A percentile compares a stretch with the other conserved stretches of the same genome.
Conservation (phyloP, 2,888 invertebrate genomes). For the Cylindroiulus punctatus region DNA sequence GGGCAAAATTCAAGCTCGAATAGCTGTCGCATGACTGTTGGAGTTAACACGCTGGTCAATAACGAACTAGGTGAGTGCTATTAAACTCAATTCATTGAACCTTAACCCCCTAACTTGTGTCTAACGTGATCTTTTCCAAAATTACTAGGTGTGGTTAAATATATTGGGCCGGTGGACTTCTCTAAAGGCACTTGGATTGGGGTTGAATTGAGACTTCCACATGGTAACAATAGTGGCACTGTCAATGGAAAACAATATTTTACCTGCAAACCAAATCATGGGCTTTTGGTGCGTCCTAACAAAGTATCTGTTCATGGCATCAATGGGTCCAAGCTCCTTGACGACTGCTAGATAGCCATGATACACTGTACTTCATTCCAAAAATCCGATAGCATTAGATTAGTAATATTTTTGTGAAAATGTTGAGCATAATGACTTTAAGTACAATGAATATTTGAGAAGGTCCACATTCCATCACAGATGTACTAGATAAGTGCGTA, state of each 20-base stretch:
- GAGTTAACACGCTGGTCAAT: conserved; percentile 67
- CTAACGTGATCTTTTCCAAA: background rate
- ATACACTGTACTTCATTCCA: background rate
- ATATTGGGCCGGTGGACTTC: conserved; percentile 68
- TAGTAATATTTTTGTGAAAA: background rate
- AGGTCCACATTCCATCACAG: background rate
- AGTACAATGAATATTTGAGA: background rate
- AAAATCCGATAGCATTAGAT: background rate
- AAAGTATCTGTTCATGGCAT: conserved; percentile 69
- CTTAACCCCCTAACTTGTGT: background rate
- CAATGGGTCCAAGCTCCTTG: conserved; percentile 65
- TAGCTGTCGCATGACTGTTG: conserved; percentile 64
- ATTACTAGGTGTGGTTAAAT: conserved; percentile 65
- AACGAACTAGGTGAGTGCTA: conserved; percentile 66
- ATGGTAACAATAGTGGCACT: conserved; percentile 69
- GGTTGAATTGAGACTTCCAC: conserved; percentile 67
- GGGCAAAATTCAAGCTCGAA: conserved; percentile 30
- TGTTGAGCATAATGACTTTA: background rate
- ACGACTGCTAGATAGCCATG: background rate
- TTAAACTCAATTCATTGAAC: background rate
- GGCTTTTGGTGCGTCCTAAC: conserved; percentile 68
- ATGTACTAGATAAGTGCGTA: too few species aligned
- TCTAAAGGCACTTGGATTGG: conserved; percentile 69
- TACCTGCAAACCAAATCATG: conserved; percentile 66
- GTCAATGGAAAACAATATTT: conserved; percentile 69